These are phyloP conservation scores for Operophtera brumata DNA, from an alignment of 2,888 invertebrate genomes.

Conservation along the genomic window DNA sequence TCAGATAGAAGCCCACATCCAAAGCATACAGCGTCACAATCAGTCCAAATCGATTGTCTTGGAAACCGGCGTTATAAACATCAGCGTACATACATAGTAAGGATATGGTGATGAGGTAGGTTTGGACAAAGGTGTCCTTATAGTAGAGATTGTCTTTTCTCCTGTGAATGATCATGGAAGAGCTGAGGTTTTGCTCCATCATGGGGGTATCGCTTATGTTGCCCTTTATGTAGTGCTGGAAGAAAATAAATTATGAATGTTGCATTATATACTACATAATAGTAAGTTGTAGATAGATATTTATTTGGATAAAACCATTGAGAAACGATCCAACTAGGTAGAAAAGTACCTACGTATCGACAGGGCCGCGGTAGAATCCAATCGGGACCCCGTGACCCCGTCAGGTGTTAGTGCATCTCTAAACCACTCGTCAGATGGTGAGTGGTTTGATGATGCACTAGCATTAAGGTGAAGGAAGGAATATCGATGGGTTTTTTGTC, in stretches of 20 bases:
- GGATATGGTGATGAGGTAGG: constrained; percentile 53
- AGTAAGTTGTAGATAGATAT: too few relatives aligned
- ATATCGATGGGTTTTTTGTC: too few relatives aligned
- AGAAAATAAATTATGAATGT: constrained; percentile 1
- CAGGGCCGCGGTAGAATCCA: too few relatives aligned
- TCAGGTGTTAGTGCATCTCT: too few relatives aligned
- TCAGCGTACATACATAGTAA: constrained; percentile 54
- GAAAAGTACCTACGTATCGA: too few relatives aligned
- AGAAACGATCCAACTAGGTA: too few relatives aligned
- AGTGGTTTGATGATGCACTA: too few relatives aligned
- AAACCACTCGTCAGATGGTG: too few relatives aligned
- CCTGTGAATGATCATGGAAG: constrained; percentile 18
- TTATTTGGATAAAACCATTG: too few relatives aligned
- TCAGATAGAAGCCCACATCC: constrained; percentile 55
- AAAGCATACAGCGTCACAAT: constrained; percentile 50
- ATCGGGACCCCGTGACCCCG: too few relatives aligned
- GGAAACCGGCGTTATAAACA: constrained; percentile 62
- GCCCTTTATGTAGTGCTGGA: constrained; percentile 52
- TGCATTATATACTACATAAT: too few relatives aligned
- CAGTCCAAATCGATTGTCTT: constrained; percentile 47
- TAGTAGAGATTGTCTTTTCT: constrained; percentile 39
- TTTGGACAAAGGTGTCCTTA: constrained; percentile 43
- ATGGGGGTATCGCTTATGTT: constrained; percentile 23
- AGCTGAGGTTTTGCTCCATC: constrained; percentile 23
- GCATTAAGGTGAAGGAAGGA: too few relatives aligned